These are phyloP conservation scores for Papilio dardanus DNA, from an alignment of 1,140 invertebrate genomes.

Conservation along the genomic window DNA sequence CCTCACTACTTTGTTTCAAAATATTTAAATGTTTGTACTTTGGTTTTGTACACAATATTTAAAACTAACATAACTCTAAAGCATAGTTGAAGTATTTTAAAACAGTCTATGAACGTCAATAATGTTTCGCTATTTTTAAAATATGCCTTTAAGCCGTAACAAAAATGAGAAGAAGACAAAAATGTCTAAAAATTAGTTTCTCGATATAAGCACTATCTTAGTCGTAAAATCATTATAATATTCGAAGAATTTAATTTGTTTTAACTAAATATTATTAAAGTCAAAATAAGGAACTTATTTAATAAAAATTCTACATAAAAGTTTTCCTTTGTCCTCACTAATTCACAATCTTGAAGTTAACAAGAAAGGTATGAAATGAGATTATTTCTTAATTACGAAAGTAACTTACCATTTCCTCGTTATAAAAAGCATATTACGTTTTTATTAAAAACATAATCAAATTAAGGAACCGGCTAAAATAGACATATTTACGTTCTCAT, in stretches of 20 bases:
- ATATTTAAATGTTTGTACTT: conserved; percentile 39
- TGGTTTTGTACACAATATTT: conserved; percentile 9
- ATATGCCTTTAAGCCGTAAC: neutral
- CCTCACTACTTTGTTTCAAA: conserved; percentile 42
- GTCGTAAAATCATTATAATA: neutral
- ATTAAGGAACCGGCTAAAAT: conserved; percentile 16
- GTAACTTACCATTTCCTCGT: conserved; percentile 25
- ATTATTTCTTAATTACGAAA: conserved; percentile 30
- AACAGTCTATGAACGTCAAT: neutral
- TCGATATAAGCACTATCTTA: no score
- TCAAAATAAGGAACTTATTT: neutral
- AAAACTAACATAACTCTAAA: conserved; percentile 2
- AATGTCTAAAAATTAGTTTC: no score
- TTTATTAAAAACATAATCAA: conserved; percentile 33
- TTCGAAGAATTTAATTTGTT: neutral
- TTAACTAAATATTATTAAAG: neutral
- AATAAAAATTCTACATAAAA: conserved; percentile 14
- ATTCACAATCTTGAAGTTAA: conserved; percentile 23
- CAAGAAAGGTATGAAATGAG: conserved; percentile 11
- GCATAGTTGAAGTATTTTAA: neutral
- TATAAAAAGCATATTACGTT: conserved; percentile 29
- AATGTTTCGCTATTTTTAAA: neutral
- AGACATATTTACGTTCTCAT: conserved; percentile 21
- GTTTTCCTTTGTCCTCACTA: conserved; percentile 21
- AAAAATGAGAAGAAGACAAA: neutral